Evolutionary conservation across 2,888 invertebrate species (phyloP).

Genomic region (Watsonalla cultraria): DNA sequence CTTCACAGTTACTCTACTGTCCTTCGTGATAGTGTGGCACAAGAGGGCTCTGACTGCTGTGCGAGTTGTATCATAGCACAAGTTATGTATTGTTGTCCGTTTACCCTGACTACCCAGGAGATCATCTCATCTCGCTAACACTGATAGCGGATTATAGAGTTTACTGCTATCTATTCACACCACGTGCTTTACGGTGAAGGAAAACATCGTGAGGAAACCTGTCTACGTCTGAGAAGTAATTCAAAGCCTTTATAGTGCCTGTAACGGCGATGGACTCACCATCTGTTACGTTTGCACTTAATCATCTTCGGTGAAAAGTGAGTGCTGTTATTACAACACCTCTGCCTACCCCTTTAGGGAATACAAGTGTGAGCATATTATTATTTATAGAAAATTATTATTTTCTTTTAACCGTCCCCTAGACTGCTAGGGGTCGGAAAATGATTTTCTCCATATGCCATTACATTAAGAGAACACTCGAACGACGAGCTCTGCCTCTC

Average conservation of each 20-base stretch:
- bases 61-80: conserved; percentile 7
- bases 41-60: not conserved
- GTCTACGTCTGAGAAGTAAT: too few relatives aligned
- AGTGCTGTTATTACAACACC: too few relatives aligned
- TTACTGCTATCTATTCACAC: not conserved
- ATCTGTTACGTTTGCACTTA: too few relatives aligned
- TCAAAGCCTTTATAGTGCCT: too few relatives aligned
- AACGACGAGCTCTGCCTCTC: conserved; percentile 28
- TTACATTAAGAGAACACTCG: conserved; percentile 28
- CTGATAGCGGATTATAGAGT: not conserved
- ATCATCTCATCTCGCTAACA: conserved; percentile 15
- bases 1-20: not conserved
- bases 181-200: too few relatives aligned
- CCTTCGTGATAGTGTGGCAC: not conserved
- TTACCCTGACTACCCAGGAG: conserved; percentile 18
- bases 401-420: too few relatives aligned
- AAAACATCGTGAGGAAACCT: too few relatives aligned
- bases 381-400: too few relatives aligned
- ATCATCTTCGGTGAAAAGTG: too few relatives aligned
- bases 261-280: too few relatives aligned
- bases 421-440: not conserved
- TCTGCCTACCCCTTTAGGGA: too few relatives aligned
- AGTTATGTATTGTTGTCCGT: conserved; percentile 25
- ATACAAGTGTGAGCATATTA: too few relatives aligned
- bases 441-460: conserved; percentile 8